Base-by-base conservation (phyloP, 1,140 invertebrate species). In the Alviniconcha marisindica region DNA sequence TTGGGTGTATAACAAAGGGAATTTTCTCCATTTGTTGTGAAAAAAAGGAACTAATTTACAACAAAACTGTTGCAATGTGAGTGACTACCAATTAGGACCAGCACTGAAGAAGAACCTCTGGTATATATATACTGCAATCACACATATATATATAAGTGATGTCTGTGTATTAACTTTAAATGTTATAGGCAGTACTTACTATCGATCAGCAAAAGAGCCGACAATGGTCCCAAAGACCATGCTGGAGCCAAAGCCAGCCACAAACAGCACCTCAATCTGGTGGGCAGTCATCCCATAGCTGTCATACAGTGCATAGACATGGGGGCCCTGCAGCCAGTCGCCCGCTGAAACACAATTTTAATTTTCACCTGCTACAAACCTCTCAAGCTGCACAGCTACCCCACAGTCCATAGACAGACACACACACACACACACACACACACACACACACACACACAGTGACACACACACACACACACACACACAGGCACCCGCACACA, bases 281-380 rank as follows among this genome's bases (percentile, higher is more conserved):
- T 94, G 93, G 86, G 94, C 94, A 15, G 93, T 91, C 92, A 95
- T 96, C 10, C 95, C 95, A 92, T 96, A 96, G 83, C 94, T 94
- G 82, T 95, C 94, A 91, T 96, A 96, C 0, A 96, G 91, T 82
- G 95, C 95, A 88, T 96, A 96, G 2, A 96, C 94, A 92, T 96
- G 96, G 0, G 96, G 96, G 0, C 96, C 96, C 93, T 96, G 96
- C 2, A 96, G 91, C 96, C 96, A 96, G 89, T 96, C 96, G 14
- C 95, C 94, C 87, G 95, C 95, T 91, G 93, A 90, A 93, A 92
- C 42, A 74, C 76, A 51, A 76, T 48, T 10, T 10, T 48, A 21
- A n/a, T 51, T 21, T 51, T 51, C 21, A 1, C 12, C 21, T 51
- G 12, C 48, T 51, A 51, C 12, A 51, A 51, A 51, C 0, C 21